Conservation (phyloP, 2,113 vertebrate genomes). For the Tor tambroides region DNA sequence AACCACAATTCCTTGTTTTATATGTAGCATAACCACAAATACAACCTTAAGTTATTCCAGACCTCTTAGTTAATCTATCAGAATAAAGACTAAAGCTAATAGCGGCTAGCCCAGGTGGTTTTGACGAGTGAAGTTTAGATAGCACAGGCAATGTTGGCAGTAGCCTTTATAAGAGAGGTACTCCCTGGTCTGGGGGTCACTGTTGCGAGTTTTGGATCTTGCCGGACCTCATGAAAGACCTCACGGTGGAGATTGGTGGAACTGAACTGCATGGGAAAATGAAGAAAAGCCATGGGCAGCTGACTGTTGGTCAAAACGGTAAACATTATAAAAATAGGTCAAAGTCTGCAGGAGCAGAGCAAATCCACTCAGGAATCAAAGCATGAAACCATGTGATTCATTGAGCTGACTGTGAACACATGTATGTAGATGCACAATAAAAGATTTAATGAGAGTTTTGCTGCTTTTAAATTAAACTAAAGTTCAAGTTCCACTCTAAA, state of each 20-base stretch:
- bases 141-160: conserved; percentile 12
- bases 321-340: conserved; percentile 28
- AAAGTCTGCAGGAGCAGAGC: conserved; percentile 17
- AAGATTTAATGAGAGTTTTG: background rate
- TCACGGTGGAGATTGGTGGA: background rate
- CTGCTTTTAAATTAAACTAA: background rate
- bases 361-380: conserved; percentile 15
- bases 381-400: conserved; percentile 23
- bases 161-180: conserved; percentile 37
- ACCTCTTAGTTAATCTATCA: background rate
- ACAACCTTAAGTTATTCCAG: background rate
- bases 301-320: conserved; percentile 3
- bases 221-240: background rate
- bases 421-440: background rate
- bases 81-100: background rate
- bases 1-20: background rate
- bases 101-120: background rate
- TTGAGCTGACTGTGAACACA: background rate
- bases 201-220: background rate
- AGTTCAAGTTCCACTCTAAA: background rate
- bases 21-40: background rate
- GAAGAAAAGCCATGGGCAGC: conserved; percentile 74
- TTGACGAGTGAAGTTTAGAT: background rate
- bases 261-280: conserved; percentile 66
- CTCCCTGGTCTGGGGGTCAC: conserved; percentile 31